Evolutionary conservation across 1,140 invertebrate genomes (phyloP).

Genomic region (Planococcus citri): DNA sequence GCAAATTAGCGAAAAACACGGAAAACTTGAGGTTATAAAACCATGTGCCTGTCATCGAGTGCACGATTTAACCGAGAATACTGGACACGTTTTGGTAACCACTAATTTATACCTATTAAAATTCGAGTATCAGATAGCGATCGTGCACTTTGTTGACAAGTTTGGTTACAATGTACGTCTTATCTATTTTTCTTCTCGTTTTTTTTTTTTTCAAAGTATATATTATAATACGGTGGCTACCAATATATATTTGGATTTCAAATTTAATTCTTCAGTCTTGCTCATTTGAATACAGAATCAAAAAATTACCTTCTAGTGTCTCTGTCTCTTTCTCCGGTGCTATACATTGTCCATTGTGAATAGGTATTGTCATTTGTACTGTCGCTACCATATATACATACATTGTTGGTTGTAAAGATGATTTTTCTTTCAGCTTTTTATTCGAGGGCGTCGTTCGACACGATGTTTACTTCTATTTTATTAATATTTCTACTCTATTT

Average conservation of each 20-base stretch:
- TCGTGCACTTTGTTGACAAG: slow-evolving; percentile 20
- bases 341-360: slow-evolving; percentile 15
- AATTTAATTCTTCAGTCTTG: background rate
- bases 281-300: slow-evolving; percentile 14
- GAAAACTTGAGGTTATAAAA: too few relatives aligned
- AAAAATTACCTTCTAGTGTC: background rate
- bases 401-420: background rate
- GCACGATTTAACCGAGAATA: too few relatives aligned
- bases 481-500: too few relatives aligned
- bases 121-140: slow-evolving; percentile 20
- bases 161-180: slow-evolving; percentile 17
- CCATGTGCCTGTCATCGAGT: too few relatives aligned
- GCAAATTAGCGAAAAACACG: too few relatives aligned
- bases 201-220: slow-evolving; percentile 13
- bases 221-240: slow-evolving; percentile 16
- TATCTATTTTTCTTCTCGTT: background rate
- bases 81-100: background rate
- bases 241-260: slow-evolving; percentile 12
- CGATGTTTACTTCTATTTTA: background rate
- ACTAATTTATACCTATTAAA: slow-evolving; percentile 21
- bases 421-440: background rate
- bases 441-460: slow-evolving; percentile 1
- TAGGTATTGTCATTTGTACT: slow-evolving; percentile 13
- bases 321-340: background rate
- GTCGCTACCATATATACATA: slow-evolving; percentile 9